Evolutionary conservation across 2,797 vertebrate genomes (phyloP).

Genomic region (Micropoecilia bifurca): DNA sequence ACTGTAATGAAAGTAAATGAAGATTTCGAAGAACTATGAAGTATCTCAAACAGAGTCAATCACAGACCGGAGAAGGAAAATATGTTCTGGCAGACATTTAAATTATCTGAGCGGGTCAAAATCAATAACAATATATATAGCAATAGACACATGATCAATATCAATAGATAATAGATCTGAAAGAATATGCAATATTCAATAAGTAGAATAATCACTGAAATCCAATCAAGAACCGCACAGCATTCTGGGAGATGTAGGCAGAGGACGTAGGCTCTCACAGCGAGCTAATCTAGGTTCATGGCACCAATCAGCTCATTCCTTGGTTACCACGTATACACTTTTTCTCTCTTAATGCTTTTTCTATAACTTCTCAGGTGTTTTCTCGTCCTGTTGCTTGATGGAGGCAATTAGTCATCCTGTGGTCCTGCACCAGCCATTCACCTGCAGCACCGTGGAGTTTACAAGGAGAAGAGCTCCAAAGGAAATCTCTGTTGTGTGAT

Average conservation of each 20-base stretch:
- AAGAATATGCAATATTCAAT: too few species aligned
- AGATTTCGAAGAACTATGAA: neutral
- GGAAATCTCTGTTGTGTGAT: neutral
- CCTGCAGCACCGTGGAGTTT: conserved; percentile 3
- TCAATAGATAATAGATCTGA: too few species aligned
- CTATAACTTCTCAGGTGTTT: neutral
- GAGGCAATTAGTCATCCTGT: conserved; percentile 24
- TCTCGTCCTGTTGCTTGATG: neutral
- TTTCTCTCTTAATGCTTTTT: conserved; percentile 6
- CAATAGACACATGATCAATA: too few species aligned
- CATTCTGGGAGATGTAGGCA: too few species aligned
- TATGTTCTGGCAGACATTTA: neutral
- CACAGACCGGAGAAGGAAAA: neutral
- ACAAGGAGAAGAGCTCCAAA: neutral
- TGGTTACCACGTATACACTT: neutral
- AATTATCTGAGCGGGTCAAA: neutral
- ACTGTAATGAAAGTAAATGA: neutral
- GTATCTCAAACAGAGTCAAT: neutral
- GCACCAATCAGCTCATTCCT: too few species aligned
- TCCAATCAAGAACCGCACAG: too few species aligned
- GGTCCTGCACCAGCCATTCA: conserved; percentile 7
- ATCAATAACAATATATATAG: too few species aligned
- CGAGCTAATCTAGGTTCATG: too few species aligned
- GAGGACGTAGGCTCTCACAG: too few species aligned
- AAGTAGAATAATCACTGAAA: too few species aligned